Base-by-base conservation (phyloP, 2,113 vertebrate species). In the Corythoichthys intestinalis region DNA sequence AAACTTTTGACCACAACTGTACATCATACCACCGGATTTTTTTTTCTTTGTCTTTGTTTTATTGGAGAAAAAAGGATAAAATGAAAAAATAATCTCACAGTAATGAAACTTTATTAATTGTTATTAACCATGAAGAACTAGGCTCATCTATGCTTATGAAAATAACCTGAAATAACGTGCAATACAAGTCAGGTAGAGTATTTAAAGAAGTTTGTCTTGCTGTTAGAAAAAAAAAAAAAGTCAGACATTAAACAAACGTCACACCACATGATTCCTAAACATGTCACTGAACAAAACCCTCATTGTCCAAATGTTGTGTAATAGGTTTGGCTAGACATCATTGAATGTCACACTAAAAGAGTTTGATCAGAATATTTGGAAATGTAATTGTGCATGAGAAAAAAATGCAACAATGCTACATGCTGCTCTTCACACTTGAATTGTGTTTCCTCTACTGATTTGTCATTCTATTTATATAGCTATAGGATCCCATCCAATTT, bases 221-320 rank as follows among this genome's bases (percentile, higher is more conserved):
- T n/a, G n/a, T 38, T 12, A 50, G 60, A 54, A 65, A 64, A 11
- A 53, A 48, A 17, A 4, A 2, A 2, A 14, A 20, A 57, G 34
- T 48, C 8, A 61, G 54, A 4, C 39, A 47, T 52, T 59, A 6
- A 44, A 60, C 38, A 15, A 63, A 47, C n/a, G 7, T 59, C n/a
- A 28, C 15, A 50, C 53, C 61, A 70, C 52, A 59, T 72, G 60
- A 53, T 15, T 54, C 20, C 10, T 5, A 62, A 12, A n/a, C n/a
- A 46, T 38, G 60, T 62, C 60, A 62, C 39, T 62, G 15, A 44
- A 62, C 60, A 61, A 44, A 61, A 61, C 38, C 38, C n/a, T 61
- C 38, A 44, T 44, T 59, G 12, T 59, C 7, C 7, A 41, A 7
- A n/a, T 61, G 14, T 41, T 61, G 39, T 17, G 17, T 44, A 12